These are phyloP conservation scores for Alentia gelatinosa DNA, from an alignment of 2,888 invertebrate species.

Conservation along the genomic window DNA sequence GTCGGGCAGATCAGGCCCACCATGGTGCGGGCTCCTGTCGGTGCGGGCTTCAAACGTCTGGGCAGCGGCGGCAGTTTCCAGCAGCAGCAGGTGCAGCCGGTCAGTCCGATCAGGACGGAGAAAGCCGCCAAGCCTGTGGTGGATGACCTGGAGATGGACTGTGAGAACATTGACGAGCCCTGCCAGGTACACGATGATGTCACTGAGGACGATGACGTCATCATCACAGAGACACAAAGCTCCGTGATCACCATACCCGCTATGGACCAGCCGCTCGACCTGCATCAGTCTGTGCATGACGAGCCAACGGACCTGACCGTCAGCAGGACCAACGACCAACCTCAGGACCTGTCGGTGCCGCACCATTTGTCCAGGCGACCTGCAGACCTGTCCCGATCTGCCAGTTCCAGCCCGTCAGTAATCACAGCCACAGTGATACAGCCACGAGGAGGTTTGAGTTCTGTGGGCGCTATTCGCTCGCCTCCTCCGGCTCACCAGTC, in stretches of 20 bases:
- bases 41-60: neutral
- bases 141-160: neutral
- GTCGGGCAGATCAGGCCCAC: slow-evolving; percentile 23
- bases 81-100: neutral
- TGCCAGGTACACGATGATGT: neutral
- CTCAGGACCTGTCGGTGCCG: slow-evolving; percentile 4
- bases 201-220: slow-evolving; percentile 17
- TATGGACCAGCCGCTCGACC: neutral
- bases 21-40: neutral
- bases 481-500: slow-evolving; percentile 36
- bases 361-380: neutral
- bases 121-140: neutral
- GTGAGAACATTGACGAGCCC: neutral
- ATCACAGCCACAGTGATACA: neutral
- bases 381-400: neutral
- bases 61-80: neutral
- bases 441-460: neutral
- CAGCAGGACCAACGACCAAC: neutral
- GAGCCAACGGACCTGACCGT: slow-evolving; percentile 1
- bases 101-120: neutral
- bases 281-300: neutral
- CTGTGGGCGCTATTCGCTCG: neutral
- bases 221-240: slow-evolving; percentile 32
- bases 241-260: neutral
- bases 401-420: neutral